A percentile compares a stretch with the other conserved stretches of the same genome.
Conservation (phyloP, 2,113 vertebrate genomes). For the Leptodactylus fuscus region DNA sequence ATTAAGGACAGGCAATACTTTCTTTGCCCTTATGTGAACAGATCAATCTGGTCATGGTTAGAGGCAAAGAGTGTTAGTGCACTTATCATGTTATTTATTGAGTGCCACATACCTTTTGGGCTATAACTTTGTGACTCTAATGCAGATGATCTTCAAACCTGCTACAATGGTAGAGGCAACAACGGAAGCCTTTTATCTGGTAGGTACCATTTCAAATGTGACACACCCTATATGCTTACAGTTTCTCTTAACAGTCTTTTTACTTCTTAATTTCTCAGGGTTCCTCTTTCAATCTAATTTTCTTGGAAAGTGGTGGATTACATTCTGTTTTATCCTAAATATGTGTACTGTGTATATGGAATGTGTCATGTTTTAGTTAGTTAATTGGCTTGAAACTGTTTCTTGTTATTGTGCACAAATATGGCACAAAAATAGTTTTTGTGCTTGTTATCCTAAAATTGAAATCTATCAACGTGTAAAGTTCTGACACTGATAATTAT, state of each 20-base stretch:
- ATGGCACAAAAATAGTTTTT: background rate
- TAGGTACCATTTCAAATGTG: slow-evolving; percentile 56
- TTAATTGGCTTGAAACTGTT: background rate
- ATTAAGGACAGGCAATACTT: slow-evolving; percentile 47
- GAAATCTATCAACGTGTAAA: background rate
- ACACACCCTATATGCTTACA: slow-evolving; percentile 20
- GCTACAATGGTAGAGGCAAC: slow-evolving; percentile 61
- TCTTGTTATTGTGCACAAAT: background rate
- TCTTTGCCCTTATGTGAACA: slow-evolving; percentile 44
- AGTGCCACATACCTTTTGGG: slow-evolving; percentile 51
- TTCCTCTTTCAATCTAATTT: slow-evolving; percentile 5
- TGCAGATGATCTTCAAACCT: slow-evolving; percentile 61
- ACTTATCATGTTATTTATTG: slow-evolving; percentile 41
- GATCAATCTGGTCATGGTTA: slow-evolving; percentile 26
- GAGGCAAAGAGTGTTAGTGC: slow-evolving; percentile 43
- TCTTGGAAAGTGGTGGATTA: background rate
- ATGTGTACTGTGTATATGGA: background rate
- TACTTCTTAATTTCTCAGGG: background rate
- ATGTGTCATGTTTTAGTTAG: background rate
- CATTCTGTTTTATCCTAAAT: background rate
- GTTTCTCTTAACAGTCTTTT: background rate
- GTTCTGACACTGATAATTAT: background rate
- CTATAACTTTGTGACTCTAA: slow-evolving; percentile 61
- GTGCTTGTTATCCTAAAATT: background rate
- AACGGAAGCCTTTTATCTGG: slow-evolving; percentile 58